These are phyloP conservation scores for Drosophila limbata DNA, from an alignment of 2,888 invertebrate genomes.

Conservation along the genomic window DNA sequence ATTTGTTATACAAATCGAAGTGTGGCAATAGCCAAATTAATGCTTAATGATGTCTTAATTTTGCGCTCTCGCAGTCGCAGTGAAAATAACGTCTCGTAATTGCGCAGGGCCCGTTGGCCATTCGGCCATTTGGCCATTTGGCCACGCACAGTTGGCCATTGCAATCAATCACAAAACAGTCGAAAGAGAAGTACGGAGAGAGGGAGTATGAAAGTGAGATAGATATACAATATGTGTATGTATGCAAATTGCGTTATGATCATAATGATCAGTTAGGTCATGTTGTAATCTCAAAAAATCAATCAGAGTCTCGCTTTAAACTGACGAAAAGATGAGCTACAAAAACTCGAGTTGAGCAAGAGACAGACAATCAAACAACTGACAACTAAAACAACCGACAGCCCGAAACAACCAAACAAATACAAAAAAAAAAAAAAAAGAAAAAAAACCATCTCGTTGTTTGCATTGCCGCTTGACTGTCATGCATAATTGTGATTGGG, in stretches of 20 bases:
- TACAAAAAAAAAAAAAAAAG: neutral
- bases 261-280: constrained; percentile 72
- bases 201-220: constrained; percentile 18
- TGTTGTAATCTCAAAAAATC: constrained; percentile 67
- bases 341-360: constrained; percentile 39
- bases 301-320: constrained; percentile 48
- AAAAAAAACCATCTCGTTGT: constrained; percentile 28
- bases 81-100: constrained; percentile 65
- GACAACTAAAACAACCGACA: constrained; percentile 18
- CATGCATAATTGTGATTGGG: constrained; percentile 49
- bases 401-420: constrained; percentile 1
- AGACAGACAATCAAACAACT: constrained; percentile 31
- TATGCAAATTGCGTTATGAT: constrained; percentile 73
- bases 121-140: constrained; percentile 50
- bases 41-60: constrained; percentile 79
- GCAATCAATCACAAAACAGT: constrained; percentile 68
- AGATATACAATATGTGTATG: constrained; percentile 6
- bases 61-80: constrained; percentile 67
- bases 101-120: constrained; percentile 55
- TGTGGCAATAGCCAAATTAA: constrained; percentile 74
- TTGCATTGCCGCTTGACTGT: constrained; percentile 48
- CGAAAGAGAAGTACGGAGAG: constrained; percentile 6
- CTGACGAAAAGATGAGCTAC: constrained; percentile 52
- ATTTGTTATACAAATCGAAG: constrained; percentile 72
- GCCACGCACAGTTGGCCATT: constrained; percentile 71